These are phyloP conservation scores for Penaeus monodon DNA, from an alignment of 2,888 invertebrate genomes.

Conservation along the genomic window DNA sequence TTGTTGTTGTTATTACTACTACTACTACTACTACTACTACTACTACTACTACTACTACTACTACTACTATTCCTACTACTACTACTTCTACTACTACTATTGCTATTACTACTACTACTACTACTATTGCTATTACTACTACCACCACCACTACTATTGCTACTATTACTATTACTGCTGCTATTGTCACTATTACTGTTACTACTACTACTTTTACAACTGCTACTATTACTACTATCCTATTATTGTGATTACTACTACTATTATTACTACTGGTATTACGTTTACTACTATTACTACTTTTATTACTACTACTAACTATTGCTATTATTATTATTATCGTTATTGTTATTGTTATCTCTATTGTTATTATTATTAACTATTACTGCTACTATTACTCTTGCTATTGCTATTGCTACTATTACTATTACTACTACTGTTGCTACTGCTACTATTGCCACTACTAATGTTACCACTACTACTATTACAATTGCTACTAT, in stretches of 20 bases:
- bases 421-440: no score
- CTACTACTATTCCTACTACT: background rate
- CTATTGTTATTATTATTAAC: no score
- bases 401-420: no score
- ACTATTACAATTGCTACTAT: no score
- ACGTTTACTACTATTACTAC: no score
- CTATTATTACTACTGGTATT: background rate
- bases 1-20: background rate
- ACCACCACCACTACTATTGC: background rate
- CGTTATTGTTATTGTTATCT: no score
- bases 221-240: background rate
- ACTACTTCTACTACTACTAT: conserved; percentile 3
- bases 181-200: background rate
- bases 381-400: no score
- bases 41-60: background rate
- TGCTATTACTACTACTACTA: conserved; percentile 4
- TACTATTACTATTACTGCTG: background rate
- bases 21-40: background rate
- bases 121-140: background rate
- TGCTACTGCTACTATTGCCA: no score
- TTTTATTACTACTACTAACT: no score
- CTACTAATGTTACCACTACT: no score
- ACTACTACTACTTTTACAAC: background rate
- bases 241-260: background rate
- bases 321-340: no score